Evolutionary conservation across 2,113 vertebrate species (phyloP), one percentile per base, ranked within the genome.

Genomic region (Tragelaphus strepsiceros): DNA sequence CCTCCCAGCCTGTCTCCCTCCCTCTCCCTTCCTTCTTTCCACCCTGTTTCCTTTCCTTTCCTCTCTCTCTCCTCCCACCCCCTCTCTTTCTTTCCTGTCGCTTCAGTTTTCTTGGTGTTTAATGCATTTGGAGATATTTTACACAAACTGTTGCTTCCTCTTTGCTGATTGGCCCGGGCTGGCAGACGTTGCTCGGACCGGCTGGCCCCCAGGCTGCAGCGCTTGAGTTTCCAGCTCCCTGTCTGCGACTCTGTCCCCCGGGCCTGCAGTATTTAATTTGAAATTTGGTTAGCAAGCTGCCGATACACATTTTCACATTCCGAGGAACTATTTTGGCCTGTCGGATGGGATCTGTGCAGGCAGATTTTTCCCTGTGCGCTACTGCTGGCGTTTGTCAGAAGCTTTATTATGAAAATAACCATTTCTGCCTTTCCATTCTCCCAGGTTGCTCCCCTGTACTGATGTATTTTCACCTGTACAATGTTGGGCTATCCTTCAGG

Each of bases 171-270:
- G 2, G 32, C 74, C 12, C 7, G 7, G n/a, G 22, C 26, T 80
- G 74, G 90, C 54, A 49, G 96, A 22, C n/a, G 26, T 61, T 3
- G 8, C 64, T 80, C 14, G 0, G 61, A 67, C 7, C 26, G 15
- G 43, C 64, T 62, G 67, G 74, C 35, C 22, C 17, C 2, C 4
- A 1, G 4, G 62, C 62, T 35, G 3, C 6, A 12, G 54, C 17
- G 35, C 22, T 67, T 17, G 3, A 10, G 53, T 39, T 91, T 49
- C n/a, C 35, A 15, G 58, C n/a, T 14, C 32, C 10, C 81, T n/a
- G 21, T 12, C 3, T 46, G 7, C 0, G 2, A 35, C 56, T 43
- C 64, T 74, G 6, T 46, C 30, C 59, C 3, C 32, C 0, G 10
- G 59, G 78, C n/a, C 87, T 26, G 28, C 2, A 1, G 54, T 9